Evolutionary conservation across 2,888 invertebrate genomes (phyloP), one percentile per base, ranked within the genome.

Genomic region (Andrena hattorfiana): DNA sequence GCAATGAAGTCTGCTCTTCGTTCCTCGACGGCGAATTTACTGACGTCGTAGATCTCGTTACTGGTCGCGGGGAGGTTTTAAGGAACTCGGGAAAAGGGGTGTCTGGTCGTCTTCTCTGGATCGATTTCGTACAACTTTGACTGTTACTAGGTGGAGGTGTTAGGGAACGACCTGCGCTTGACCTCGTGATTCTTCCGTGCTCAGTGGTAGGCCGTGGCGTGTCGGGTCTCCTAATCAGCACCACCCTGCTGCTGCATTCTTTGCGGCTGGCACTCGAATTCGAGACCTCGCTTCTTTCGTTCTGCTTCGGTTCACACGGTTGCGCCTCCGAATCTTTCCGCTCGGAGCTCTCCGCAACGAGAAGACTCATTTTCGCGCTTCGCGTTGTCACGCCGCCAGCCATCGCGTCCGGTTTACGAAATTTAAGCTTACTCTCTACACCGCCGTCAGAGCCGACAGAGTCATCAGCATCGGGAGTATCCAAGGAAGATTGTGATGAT

Each of bases 51-150:
- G 89, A 89, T 26, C 87, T 88, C 2, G 89, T 91, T 0, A 85
- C 70, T 0, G 91, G 90, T 6, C 88, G 75, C 8, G 85, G 77
- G 2, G 82, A 67, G 7, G 76, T 26, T 48, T 69, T 85, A 0
- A 75, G 60, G 16, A 69, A 76, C 16, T 86, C 86, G 0, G 92
- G 91, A 64, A 91, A 84, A 0, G 93, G 92, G 1, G 93, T 93
- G 26, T 92, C 93, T 0, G 92, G 92, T 63, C 90, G 86, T 49
- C 85, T 89, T 68, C 73, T 87, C 6, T 68, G 83, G 0, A 35
- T 6, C 8, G 75, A 60, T 74, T 78, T 88, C 6, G 78, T 8
- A 0, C 76, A 20, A 70, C 48, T 73, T 7, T 60, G 67, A 49
- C 51, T 66, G 20, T 32, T 74, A 67, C 77, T 71, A 16, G 71